Evolutionary conservation across 2,797 vertebrate genomes (phyloP).

Genomic region (Hydrolagus colliei): DNA sequence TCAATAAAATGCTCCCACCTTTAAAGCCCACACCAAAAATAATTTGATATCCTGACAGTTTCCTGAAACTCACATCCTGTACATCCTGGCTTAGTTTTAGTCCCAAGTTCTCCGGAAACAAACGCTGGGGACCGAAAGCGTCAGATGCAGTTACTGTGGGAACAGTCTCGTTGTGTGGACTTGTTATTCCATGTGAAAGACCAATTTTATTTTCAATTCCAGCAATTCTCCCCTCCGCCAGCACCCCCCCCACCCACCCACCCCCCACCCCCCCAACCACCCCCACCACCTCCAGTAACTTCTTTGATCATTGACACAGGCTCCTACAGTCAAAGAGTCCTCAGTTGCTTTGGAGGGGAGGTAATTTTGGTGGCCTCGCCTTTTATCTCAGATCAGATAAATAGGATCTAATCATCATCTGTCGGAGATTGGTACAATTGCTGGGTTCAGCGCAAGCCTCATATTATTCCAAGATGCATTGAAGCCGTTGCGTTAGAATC

Average conservation of each 20-base stretch:
- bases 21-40: neutral
- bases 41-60: neutral
- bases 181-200: neutral
- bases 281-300: neutral
- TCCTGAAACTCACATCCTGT: neutral
- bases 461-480: neutral
- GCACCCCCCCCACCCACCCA: no score
- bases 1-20: neutral
- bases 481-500: slow-evolving; percentile 3
- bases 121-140: neutral
- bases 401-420: slow-evolving; percentile 14
- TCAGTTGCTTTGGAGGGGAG: neutral
- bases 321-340: neutral
- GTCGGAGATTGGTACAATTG: neutral
- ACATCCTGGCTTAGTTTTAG: neutral
- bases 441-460: neutral
- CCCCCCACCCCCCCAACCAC: no score
- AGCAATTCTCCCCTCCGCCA: neutral
- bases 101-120: neutral
- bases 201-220: neutral
- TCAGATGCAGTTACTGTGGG: neutral
- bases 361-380: neutral
- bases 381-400: slow-evolving; percentile 8
- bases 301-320: neutral
- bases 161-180: no score